Percentiles rank a stretch among this genome's conserved stretches.
Evolutionary conservation across 1,140 invertebrate genomes (phyloP).

Genomic region (Aphaenogaster rudis): DNA sequence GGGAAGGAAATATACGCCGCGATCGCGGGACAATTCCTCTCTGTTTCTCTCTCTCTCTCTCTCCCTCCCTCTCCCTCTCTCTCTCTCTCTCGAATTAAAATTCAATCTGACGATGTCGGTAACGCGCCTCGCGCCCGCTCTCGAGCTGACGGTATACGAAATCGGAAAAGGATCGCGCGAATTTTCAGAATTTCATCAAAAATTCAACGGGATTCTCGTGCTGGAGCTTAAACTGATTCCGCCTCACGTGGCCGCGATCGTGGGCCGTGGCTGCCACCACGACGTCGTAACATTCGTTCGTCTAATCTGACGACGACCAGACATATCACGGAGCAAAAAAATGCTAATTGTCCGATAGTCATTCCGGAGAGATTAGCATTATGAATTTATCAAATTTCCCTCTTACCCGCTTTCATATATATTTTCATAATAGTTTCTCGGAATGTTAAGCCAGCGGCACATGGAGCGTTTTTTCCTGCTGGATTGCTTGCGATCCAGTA

Average conservation of each 20-base stretch:
- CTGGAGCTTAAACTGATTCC: conserved; percentile 52
- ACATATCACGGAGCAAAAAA: not conserved
- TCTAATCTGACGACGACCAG: conserved; percentile 20
- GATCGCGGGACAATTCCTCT: conserved; percentile 19
- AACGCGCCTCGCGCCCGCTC: conserved; percentile 56
- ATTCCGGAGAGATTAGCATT: not conserved
- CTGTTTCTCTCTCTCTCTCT: not conserved
- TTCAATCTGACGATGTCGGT: conserved; percentile 69
- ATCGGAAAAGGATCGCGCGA: conserved; percentile 62
- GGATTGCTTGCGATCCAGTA: too few relatives aligned
- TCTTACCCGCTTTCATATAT: not conserved
- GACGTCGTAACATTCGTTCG: not conserved
- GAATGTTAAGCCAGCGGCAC: not conserved
- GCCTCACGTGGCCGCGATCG: conserved; percentile 18
- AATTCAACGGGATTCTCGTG: conserved; percentile 51
- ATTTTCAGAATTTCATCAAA: conserved; percentile 65
- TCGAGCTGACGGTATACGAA: conserved; percentile 56
- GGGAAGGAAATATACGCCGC: conserved; percentile 43
- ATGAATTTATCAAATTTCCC: conserved; percentile 36
- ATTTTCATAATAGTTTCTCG: not conserved
- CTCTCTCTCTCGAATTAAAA: conserved; percentile 60
- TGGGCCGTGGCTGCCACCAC: not conserved
- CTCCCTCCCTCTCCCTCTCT: not conserved
- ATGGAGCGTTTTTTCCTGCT: too few relatives aligned
- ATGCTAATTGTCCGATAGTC: conserved; percentile 29